These are phyloP conservation scores for Dicranocentrus wangi DNA, from an alignment of 2,888 invertebrate species.

Conservation along the genomic window DNA sequence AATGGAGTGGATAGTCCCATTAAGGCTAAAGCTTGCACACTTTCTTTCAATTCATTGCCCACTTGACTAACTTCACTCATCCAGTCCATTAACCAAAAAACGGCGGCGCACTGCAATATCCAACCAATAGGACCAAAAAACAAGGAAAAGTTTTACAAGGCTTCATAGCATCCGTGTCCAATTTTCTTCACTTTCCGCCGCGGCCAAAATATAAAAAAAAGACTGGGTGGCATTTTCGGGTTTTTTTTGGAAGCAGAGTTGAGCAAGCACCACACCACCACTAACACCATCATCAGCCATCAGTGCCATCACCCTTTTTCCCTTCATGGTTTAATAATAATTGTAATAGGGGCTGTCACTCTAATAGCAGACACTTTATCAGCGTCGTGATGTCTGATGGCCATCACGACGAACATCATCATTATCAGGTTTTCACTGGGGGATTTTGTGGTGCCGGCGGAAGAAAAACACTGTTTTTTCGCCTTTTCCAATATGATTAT, in stretches of 20 bases:
- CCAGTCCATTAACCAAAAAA: conserved; percentile 45
- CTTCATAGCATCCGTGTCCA: conserved; percentile 49
- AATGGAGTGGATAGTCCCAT: not conserved
- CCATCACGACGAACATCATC: not conserved
- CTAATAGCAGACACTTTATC: conserved; percentile 42
- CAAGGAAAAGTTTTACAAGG: conserved; percentile 11
- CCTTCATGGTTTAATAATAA: conserved; percentile 30
- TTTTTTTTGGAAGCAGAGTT: not conserved
- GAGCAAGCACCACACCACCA: not conserved
- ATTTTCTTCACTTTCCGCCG: conserved; percentile 31
- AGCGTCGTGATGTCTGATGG: not conserved
- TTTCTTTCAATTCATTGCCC: conserved; percentile 49
- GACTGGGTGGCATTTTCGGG: not conserved
- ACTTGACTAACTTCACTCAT: conserved; percentile 33
- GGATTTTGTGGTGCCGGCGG: not conserved
- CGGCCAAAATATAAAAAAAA: not conserved
- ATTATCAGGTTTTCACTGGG: not conserved
- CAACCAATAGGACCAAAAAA: not conserved
- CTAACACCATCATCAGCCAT: conserved; percentile 19
- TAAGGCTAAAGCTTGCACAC: not conserved
- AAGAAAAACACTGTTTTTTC: too few species aligned
- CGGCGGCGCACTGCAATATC: not conserved
- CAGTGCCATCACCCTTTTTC: not conserved
- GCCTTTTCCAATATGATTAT: too few species aligned
- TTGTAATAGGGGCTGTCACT: conserved; percentile 42